A percentile compares a stretch with the other conserved stretches of the same genome.
Evolutionary conservation across 1,140 invertebrate species (phyloP).

Genomic region (Cataglyphis hispanica): DNA sequence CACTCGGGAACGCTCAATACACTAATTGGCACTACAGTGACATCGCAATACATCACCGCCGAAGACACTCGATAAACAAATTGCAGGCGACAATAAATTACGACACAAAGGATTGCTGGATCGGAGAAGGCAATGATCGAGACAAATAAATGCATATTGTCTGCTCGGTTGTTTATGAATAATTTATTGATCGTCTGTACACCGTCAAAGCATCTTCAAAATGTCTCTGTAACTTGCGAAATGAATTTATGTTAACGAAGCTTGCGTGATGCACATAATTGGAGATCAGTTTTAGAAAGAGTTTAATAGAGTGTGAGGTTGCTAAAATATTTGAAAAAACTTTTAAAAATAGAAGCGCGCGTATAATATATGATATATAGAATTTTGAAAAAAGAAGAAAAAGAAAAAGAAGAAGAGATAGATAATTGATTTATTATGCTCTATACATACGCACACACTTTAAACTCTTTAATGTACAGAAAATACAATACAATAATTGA

Average conservation of each 20-base stretch:
- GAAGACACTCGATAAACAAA: conserved; percentile 26
- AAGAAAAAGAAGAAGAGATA: too few relatives aligned
- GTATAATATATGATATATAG: neutral
- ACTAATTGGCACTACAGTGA: conserved; percentile 22
- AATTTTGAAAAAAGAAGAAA: neutral
- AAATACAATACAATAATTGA: too few relatives aligned
- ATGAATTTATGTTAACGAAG: conserved; percentile 44
- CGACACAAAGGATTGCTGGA: conserved; percentile 3
- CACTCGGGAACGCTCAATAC: neutral
- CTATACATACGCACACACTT: too few relatives aligned
- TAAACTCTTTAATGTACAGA: too few relatives aligned
- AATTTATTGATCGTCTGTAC: conserved; percentile 32
- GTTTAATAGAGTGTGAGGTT: neutral
- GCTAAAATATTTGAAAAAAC: neutral
- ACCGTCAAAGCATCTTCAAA: conserved; percentile 13
- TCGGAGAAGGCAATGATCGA: neutral
- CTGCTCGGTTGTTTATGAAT: conserved; percentile 46
- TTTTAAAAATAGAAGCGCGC: neutral
- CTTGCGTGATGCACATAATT: conserved; percentile 19
- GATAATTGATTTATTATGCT: too few relatives aligned
- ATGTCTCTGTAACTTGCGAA: conserved; percentile 14
- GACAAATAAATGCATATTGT: conserved; percentile 14
- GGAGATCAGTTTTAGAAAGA: neutral
- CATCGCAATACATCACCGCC: neutral
- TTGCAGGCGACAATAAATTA: conserved; percentile 14